These are phyloP conservation scores for Drosophila differens DNA, from an alignment of 2,888 invertebrate genomes.

Conservation along the genomic window DNA sequence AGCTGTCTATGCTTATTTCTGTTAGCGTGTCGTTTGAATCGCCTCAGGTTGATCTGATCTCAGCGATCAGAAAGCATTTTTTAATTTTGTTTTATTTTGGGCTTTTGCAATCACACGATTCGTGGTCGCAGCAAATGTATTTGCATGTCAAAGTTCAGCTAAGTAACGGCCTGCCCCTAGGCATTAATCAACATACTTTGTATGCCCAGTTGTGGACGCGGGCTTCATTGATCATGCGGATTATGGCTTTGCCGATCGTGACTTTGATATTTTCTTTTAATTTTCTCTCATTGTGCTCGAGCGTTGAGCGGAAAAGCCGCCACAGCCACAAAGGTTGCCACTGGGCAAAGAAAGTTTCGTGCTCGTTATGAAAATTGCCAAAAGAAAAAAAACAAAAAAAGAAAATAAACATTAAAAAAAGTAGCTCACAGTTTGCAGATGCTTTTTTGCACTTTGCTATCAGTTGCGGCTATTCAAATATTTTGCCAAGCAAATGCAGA, in stretches of 20 bases:
- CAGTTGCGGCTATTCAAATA: conserved; percentile 19
- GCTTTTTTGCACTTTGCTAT: conserved; percentile 25
- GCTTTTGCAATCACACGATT: conserved; percentile 41
- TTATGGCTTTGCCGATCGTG: conserved; percentile 71
- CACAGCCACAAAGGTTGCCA: conserved; percentile 38
- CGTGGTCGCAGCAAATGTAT: conserved; percentile 16
- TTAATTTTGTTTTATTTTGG: background rate
- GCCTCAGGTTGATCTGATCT: conserved; percentile 3
- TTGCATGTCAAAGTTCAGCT: conserved; percentile 66
- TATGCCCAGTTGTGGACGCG: conserved; percentile 35
- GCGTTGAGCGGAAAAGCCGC: conserved; percentile 39
- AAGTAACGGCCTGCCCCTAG: conserved; percentile 28
- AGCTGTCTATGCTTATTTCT: conserved; percentile 7
- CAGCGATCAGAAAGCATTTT: conserved; percentile 9
- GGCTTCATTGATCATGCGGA: conserved; percentile 69
- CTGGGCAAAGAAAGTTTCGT: conserved; percentile 67
- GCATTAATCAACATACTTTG: conserved; percentile 68
- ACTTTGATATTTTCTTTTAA: conserved; percentile 75
- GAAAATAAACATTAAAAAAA: conserved; percentile 9
- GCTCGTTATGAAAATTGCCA: conserved; percentile 47
- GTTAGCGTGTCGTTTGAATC: conserved; percentile 12
- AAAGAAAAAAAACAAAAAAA: conserved; percentile 23
- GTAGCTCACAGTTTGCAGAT: conserved; percentile 19
- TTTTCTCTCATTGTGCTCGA: conserved; percentile 64
- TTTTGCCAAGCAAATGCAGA: conserved; percentile 6